Conservation (phyloP, 2,888 invertebrate genomes). For the Bhutanitis thaidina region DNA sequence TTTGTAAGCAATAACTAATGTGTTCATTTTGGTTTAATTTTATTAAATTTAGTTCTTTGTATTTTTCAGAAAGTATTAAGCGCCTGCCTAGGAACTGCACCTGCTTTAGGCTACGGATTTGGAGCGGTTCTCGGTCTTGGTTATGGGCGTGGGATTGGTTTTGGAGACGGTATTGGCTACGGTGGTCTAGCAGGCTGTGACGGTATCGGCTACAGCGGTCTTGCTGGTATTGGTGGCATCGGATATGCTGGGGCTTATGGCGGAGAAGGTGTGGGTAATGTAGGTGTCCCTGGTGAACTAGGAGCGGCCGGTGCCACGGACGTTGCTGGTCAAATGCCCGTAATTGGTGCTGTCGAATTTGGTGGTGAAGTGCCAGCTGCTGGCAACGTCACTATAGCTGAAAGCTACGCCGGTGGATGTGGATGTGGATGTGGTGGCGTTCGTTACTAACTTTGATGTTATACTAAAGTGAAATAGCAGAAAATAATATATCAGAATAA, state of each 20-base stretch:
- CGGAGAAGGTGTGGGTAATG: slow-evolving; percentile 24
- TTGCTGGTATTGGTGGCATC: slow-evolving; percentile 20
- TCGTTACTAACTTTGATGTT: neutral
- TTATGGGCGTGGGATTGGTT: neutral
- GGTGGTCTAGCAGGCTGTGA: slow-evolving; percentile 5
- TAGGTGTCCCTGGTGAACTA: slow-evolving; percentile 22
- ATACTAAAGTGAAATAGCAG: no score
- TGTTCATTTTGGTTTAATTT: no score
- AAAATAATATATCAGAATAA: no score
- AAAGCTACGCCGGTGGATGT: slow-evolving; percentile 41
- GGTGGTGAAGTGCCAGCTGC: slow-evolving; percentile 43
- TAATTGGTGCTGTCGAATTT: slow-evolving; percentile 42
- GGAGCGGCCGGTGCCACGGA: slow-evolving; percentile 28
- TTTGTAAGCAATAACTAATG: no score
- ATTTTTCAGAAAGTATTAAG: neutral
- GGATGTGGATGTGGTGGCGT: slow-evolving; percentile 11
- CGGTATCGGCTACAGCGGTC: slow-evolving; percentile 23
- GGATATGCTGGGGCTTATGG: slow-evolving; percentile 23
- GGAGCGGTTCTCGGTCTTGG: neutral
- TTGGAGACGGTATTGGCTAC: slow-evolving; percentile 18
- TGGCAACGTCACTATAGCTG: slow-evolving; percentile 43
- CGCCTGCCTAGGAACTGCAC: neutral
- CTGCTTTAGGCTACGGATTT: neutral
- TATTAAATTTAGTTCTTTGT: neutral
- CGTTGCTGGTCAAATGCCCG: slow-evolving; percentile 41